phyloP scores from a whole-genome alignment of 2,113 vertebrate species.

The Cyprinodon tularosa region DNA sequence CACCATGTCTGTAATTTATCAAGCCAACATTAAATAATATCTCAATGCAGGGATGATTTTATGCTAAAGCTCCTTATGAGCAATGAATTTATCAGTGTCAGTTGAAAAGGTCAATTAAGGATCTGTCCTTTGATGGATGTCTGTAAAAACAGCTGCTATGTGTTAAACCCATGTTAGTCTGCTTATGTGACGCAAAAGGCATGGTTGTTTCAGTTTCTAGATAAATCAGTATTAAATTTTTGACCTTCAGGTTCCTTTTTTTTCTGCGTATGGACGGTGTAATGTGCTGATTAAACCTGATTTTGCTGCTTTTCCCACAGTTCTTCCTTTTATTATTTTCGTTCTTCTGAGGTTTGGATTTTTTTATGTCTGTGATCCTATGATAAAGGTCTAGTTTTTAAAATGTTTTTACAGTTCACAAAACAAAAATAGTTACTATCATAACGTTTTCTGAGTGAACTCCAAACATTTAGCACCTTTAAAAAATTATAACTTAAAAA shows the following conservation, averaged over 20 bases:
- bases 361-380: neutral
- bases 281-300: neutral
- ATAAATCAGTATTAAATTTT: neutral
- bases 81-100: neutral
- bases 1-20: too few species aligned
- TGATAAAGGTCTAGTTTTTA: too few species aligned
- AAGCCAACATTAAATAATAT: neutral
- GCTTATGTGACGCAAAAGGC: neutral
- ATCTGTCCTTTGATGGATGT: neutral
- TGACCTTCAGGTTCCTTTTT: conserved; percentile 5
- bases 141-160: neutral
- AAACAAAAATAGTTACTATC: too few species aligned
- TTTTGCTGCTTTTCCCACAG: neutral
- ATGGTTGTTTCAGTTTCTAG: conserved; percentile 17
- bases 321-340: neutral
- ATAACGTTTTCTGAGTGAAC: too few species aligned
- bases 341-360: neutral
- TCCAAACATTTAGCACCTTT: too few species aligned
- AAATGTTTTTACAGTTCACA: too few species aligned
- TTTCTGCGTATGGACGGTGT: neutral
- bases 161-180: neutral
- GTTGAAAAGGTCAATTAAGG: neutral
- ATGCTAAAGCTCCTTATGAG: neutral
- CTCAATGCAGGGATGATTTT: neutral
- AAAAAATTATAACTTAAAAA: too few species aligned